Conservation (phyloP, 2,797 vertebrate species). For the Peromyscus melanophrys region DNA sequence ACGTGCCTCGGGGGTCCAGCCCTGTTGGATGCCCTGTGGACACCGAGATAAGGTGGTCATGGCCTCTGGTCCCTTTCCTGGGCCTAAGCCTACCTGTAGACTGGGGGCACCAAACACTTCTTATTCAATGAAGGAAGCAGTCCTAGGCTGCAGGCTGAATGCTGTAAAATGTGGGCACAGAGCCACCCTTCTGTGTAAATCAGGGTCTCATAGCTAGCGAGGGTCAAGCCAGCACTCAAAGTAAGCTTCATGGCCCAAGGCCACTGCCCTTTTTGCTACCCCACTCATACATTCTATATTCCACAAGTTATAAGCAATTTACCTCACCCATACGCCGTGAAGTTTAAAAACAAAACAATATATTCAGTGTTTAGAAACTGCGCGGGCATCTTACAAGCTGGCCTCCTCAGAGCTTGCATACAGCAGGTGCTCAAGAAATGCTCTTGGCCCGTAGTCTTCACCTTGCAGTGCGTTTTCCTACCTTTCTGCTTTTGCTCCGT, state of each 20-base stretch:
- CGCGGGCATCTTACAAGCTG: neutral
- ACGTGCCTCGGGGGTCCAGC: neutral
- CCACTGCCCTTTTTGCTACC: neutral
- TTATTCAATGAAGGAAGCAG: neutral
- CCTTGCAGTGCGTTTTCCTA: fast-evolving
- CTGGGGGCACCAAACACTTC: neutral
- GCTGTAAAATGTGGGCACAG: neutral
- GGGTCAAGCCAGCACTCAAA: neutral
- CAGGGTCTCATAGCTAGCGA: neutral
- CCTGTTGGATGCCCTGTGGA: neutral
- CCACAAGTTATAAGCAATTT: neutral
- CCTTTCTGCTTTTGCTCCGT: neutral
- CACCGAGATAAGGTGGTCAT: neutral
- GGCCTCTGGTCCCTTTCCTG: neutral
- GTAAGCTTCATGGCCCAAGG: neutral
- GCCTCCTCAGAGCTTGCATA: neutral
- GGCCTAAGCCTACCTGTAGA: neutral
- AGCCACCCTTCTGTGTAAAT: neutral
- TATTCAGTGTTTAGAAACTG: neutral
- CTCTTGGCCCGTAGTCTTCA: neutral
- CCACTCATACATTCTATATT: neutral
- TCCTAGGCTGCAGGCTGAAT: neutral
- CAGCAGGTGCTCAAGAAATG: neutral
- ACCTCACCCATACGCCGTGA: neutral
- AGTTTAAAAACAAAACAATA: neutral